phyloP scores from a whole-genome alignment of 1,140 invertebrate species.

The Belonocnema kinseyi region DNA sequence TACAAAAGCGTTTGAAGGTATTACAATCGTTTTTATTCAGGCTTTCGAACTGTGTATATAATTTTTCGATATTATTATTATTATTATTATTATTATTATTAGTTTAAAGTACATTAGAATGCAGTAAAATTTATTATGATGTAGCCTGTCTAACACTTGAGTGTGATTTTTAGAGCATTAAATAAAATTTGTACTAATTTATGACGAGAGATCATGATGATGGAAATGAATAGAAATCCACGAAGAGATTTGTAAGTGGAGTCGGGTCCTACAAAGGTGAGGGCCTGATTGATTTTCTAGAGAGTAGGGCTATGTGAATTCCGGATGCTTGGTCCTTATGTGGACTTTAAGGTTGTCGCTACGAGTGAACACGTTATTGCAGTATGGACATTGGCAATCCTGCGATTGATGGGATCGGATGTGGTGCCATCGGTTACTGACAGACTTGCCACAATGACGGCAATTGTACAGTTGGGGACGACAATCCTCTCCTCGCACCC shows the following conservation, averaged over 20 bases:
- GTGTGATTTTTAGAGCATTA: too few species aligned
- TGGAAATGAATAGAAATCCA: neutral
- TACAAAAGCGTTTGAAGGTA: too few species aligned
- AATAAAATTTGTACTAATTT: too few species aligned
- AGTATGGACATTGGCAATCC: constrained; percentile 82
- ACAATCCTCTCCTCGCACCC: constrained; percentile 54
- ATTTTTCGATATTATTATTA: neutral
- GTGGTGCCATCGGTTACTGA: constrained; percentile 84
- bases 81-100: too few species aligned
- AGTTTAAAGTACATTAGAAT: neutral
- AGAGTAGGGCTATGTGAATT: constrained; percentile 20
- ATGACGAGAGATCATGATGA: neutral
- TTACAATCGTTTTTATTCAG: too few species aligned
- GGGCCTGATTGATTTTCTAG: neutral
- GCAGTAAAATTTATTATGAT: too few species aligned
- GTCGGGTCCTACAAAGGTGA: neutral
- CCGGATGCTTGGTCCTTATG: constrained; percentile 80
- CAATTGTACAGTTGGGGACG: constrained; percentile 73
- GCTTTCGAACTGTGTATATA: too few species aligned
- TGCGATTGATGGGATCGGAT: constrained; percentile 83
- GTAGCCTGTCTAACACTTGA: too few species aligned
- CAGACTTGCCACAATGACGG: constrained; percentile 82
- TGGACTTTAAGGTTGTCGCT: constrained; percentile 84
- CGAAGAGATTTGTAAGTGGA: neutral
- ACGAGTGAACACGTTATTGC: constrained; percentile 81